These are phyloP conservation scores for Calameuta idolon DNA, from an alignment of 2,888 invertebrate species.

Conservation along the genomic window DNA sequence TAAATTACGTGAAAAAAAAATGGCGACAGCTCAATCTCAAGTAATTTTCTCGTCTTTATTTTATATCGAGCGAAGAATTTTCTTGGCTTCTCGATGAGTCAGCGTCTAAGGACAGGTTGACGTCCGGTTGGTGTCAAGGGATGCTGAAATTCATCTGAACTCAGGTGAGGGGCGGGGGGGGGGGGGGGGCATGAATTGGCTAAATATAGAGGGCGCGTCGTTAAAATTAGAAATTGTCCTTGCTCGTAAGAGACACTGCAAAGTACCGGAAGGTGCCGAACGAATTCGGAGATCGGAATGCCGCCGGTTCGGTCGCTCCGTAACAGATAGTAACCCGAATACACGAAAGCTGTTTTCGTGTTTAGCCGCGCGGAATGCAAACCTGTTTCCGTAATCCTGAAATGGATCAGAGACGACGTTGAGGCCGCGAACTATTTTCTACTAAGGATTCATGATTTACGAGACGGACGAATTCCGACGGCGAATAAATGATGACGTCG, in stretches of 20 bases:
- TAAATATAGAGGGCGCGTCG: not conserved
- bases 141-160: not conserved
- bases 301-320: not conserved
- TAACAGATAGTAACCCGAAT: not conserved
- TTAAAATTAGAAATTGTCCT: not conserved
- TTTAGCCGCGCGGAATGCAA: not conserved
- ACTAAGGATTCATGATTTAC: not conserved
- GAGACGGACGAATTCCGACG: not conserved
- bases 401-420: not conserved
- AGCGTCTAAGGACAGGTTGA: not conserved
- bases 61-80: not conserved
- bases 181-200: not conserved
- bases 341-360: not conserved
- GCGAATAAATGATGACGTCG: not conserved
- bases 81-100: not conserved
- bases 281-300: not conserved
- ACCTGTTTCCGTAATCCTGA: not conserved
- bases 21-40: not conserved
- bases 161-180: not conserved
- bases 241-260: not conserved
- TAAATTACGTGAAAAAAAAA: not conserved
- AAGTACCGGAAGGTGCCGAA: not conserved
- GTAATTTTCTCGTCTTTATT: not conserved
- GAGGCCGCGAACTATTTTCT: not conserved
- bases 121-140: not conserved